Evolutionary conservation across 2,888 invertebrate genomes (phyloP).

Genomic region (Lutraria lutraria): DNA sequence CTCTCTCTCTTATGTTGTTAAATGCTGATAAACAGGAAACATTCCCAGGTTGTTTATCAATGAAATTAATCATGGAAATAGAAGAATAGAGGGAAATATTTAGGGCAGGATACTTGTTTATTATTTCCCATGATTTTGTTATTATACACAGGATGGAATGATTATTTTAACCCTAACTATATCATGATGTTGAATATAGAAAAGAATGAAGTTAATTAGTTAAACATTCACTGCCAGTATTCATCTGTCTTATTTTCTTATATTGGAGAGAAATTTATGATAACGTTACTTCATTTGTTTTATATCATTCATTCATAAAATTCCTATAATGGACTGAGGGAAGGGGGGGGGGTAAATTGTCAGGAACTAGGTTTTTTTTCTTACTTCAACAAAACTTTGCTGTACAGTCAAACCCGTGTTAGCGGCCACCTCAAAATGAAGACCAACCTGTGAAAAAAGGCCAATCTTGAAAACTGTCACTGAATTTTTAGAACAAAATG

Average conservation of each 20-base stretch:
- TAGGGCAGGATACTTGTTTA: not conserved
- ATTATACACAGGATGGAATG: not conserved
- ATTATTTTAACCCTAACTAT: constrained; percentile 4
- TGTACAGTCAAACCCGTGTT: too few species aligned
- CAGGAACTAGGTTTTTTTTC: too few species aligned
- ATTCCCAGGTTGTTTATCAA: constrained; percentile 9
- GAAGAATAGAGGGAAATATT: not conserved
- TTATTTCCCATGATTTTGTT: not conserved
- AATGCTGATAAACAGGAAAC: not conserved
- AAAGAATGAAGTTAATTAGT: not conserved
- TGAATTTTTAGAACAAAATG: too few species aligned
- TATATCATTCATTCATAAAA: too few species aligned
- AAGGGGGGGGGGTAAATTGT: too few species aligned
- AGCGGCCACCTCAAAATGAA: too few species aligned
- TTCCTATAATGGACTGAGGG: too few species aligned
- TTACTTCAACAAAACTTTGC: too few species aligned
- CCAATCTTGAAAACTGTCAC: too few species aligned
- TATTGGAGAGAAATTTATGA: not conserved
- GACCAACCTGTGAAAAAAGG: too few species aligned
- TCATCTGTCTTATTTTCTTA: not conserved
- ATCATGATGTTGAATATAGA: constrained; percentile 8
- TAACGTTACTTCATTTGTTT: not conserved
- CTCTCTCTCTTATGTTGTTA: not conserved
- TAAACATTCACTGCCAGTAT: not conserved
- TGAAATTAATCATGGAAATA: not conserved